Conservation (phyloP, 2,888 invertebrate genomes). For the Argyresthia goedartella region DNA sequence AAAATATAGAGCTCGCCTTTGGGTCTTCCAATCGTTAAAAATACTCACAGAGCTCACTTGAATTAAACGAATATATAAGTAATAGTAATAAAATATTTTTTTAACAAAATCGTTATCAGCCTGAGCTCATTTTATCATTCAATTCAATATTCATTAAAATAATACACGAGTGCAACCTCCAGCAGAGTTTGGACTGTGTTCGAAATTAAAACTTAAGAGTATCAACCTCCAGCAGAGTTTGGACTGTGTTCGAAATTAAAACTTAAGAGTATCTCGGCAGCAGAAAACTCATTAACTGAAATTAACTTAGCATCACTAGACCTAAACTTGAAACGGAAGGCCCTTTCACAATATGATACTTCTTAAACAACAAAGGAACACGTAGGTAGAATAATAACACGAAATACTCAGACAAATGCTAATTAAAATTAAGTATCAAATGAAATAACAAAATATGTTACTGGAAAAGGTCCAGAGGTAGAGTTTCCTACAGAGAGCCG, state of each 20-base stretch:
- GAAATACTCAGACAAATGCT: neutral
- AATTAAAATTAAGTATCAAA: neutral
- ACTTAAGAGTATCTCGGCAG: neutral
- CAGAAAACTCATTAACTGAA: neutral
- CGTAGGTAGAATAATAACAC: neutral
- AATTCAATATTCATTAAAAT: too few relatives aligned
- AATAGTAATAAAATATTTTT: too few relatives aligned
- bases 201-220: too few relatives aligned
- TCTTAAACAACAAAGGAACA: neutral
- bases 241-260: neutral
- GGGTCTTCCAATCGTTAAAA: too few relatives aligned
- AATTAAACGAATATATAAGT: too few relatives aligned
- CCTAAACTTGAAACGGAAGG: neutral
- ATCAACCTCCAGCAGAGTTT: too few relatives aligned
- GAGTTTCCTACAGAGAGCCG: constrained; percentile 3
- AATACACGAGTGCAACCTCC: too few relatives aligned
- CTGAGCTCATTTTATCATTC: too few relatives aligned
- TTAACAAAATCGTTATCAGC: too few relatives aligned
- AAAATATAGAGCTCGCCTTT: too few relatives aligned
- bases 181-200: too few relatives aligned
- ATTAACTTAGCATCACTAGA: neutral
- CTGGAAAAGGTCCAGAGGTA: neutral
- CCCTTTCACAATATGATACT: neutral
- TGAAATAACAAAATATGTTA: neutral
- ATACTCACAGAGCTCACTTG: too few relatives aligned